Evolutionary conservation across 2,888 invertebrate species (phyloP), one percentile per base, ranked within the genome.

Genomic region (Melipona beecheii): DNA sequence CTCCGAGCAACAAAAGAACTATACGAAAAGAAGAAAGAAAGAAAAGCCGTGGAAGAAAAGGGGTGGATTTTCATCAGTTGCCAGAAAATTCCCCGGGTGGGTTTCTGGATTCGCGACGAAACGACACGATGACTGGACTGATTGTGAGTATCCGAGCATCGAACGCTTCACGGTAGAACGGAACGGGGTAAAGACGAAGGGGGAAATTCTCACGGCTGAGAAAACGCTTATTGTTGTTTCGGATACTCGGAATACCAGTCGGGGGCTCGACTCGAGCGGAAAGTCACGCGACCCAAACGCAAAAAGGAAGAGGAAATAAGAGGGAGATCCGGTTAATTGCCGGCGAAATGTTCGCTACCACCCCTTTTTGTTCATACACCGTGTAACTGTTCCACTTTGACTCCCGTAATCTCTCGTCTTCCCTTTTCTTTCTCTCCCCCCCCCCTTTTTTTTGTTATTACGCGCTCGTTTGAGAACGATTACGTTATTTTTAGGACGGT

Each of bases 161-260:
- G 19, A 31, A 24, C 74, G 27, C 69, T 75, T 76, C 71, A 88
- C 76, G 79, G 50, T 78, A 81, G 83, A 88, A 85, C 64, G 80
- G 76, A 84, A 77, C 65, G 24, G 43, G 1, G 21, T 2, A 31
- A 31, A 9, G 64, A 83, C 68, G 71, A n/a, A 64, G 52, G 15
- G 79, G 76, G 80, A 80, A 80, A 80, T 89, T 89, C 87, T 89
- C 87, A 89, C 86, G 89, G 74, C 85, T 84, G 89, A 89, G 85
- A 79, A 84, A 89, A 81, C 78, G 76, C 81, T 86, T 85, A 89
- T 87, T 87, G 89, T 85, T 81, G 87, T 85, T 84, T 79, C 62
- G 81, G 84, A 84, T 80, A 11, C 24, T 84, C 78, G 62, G 81
- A 83, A 84, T 79, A 4, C 24, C 5, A 2, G 82, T 13, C 80